phyloP scores from a whole-genome alignment of 2,797 vertebrate species.

The Vultur gryphus region DNA sequence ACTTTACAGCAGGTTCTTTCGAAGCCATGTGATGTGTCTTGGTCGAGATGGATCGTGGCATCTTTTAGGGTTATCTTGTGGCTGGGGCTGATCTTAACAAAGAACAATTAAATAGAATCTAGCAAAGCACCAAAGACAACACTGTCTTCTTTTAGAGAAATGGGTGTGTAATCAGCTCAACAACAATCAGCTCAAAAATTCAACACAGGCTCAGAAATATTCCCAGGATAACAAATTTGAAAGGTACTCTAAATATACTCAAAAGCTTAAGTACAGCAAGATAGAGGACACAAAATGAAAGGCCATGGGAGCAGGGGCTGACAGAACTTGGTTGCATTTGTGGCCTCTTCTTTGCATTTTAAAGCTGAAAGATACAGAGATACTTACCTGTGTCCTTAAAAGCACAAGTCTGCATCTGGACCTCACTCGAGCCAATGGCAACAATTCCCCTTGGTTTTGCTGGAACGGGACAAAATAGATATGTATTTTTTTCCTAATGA shows the following conservation, averaged over 20 bases:
- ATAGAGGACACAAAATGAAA: background rate
- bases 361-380: background rate
- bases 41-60: accelerated
- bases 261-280: background rate
- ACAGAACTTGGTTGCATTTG: background rate
- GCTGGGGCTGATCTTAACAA: background rate
- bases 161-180: background rate
- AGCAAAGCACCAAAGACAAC: background rate
- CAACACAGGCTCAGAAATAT: background rate
- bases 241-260: background rate
- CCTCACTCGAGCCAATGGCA: background rate
- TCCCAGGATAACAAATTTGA: background rate
- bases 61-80: accelerated
- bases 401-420: background rate
- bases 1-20: background rate
- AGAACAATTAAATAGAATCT: background rate
- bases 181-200: background rate
- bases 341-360: background rate
- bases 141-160: background rate
- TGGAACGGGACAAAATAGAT: background rate
- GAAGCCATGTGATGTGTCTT: accelerated
- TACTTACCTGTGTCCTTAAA: background rate
- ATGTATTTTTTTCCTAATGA: background rate
- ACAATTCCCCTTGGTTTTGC: background rate
- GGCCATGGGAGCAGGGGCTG: background rate